phyloP scores from a whole-genome alignment of 2,888 invertebrate species.

The Acrocera orbiculus region DNA sequence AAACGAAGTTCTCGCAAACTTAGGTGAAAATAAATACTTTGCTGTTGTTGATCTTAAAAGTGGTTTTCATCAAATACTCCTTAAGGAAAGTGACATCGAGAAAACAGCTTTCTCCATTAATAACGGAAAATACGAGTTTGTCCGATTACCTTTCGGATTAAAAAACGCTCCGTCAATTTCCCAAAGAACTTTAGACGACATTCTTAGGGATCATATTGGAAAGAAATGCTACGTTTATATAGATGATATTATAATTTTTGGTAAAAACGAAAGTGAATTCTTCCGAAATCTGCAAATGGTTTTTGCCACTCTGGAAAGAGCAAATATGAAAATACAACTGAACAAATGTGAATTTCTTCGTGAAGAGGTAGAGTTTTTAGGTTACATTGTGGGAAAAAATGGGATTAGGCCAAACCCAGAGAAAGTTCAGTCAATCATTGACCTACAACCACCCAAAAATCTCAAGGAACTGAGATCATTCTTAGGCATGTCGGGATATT shows the following conservation, averaged over 20 bases:
- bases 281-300: conserved; percentile 4
- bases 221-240: conserved; percentile 8
- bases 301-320: conserved; percentile 5
- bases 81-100: conserved; percentile 3
- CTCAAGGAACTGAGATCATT: conserved; percentile 11
- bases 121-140: conserved; percentile 4
- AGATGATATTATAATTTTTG: conserved; percentile 8
- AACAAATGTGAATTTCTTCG: conserved; percentile 17
- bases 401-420: conserved; percentile 16
- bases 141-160: conserved; percentile 1
- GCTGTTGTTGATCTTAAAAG: conserved; percentile 1
- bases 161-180: conserved; percentile 4
- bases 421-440: conserved; percentile 13
- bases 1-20: neutral
- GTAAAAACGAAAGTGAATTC: conserved; percentile 5
- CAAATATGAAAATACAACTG: conserved; percentile 10
- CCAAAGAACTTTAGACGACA: neutral
- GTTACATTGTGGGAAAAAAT: conserved; percentile 18
- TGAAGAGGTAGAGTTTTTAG: conserved; percentile 18
- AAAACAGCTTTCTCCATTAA: conserved; percentile 1
- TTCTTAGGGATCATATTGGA: conserved; percentile 7
- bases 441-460: conserved; percentile 12
- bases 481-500: conserved; percentile 13
- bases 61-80: conserved; percentile 2
- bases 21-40: conserved; percentile 2